Evolutionary conservation across 2,113 vertebrate species (phyloP), one percentile per base, ranked within the genome.

Genomic region (Channa maculata): DNA sequence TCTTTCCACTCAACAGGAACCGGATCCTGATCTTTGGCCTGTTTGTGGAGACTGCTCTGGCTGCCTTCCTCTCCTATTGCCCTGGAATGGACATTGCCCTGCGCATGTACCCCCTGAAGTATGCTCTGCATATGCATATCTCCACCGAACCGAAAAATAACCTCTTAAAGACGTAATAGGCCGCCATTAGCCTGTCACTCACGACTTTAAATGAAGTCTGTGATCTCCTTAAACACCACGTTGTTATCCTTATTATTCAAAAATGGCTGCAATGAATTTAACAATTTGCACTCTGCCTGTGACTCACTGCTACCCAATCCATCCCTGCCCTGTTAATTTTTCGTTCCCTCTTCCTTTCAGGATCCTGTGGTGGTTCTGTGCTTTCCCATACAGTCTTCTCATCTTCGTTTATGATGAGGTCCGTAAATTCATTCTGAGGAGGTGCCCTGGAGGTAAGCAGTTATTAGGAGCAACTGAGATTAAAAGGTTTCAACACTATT

Each of bases 331-430:
- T 48, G 5, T 74, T 37, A 39, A 8, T 39, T 69, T 58, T 51
- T 44, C 24, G 24, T 37, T 44, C 6, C 15, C 13, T 58, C 36
- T 74, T 38, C 52, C 68, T 74, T 24, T 60, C 75, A 95, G 94
- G 85, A 60, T 89, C 52, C 48, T 77, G 57, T 95, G 93, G 94
- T 95, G 95, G 94, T 94, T 95, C 84, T 95, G 94, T 53, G 94
- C 93, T 79, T 77, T 95, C 57, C 94, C 94, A 0, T 95, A 95
- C 89, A 94, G 93, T 71, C 75, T 95, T 1, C 91, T 95, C 66
- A 95, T 95, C 89, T 95, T 95, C 82, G n/a, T 95, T 76, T 95
- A 95, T 48, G 95, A 95, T 48, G 95, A 95, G 72, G 64, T 95
- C 70, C 92, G 95, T 71, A 95, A 95, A 82, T 84, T 89, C 3